Conservation (phyloP, 1,140 invertebrate genomes). For the Leptinotarsa lineolata region DNA sequence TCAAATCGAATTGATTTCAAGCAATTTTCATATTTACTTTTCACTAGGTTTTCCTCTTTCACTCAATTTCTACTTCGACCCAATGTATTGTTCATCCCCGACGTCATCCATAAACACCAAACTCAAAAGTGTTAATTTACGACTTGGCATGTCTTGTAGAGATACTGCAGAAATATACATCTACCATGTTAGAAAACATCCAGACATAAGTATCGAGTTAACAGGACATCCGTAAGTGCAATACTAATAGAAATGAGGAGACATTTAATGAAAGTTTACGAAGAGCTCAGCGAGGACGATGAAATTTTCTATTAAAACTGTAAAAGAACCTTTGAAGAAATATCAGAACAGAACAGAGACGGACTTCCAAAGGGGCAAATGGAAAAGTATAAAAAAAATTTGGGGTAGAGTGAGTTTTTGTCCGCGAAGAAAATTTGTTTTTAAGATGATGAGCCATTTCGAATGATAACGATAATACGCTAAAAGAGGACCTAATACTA, state of each 20-base stretch:
- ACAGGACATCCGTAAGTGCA: slow-evolving; percentile 12
- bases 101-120: not conserved
- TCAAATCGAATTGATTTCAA: not conserved
- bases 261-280: slow-evolving; percentile 39
- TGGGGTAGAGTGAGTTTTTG: too few species aligned
- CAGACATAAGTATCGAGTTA: not conserved
- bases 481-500: too few species aligned
- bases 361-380: not conserved
- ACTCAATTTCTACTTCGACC: not conserved
- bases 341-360: not conserved
- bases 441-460: too few species aligned
- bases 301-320: slow-evolving; percentile 36
- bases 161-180: slow-evolving; percentile 1
- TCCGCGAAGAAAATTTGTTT: too few species aligned
- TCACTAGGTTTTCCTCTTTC: not conserved
- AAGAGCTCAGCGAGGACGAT: slow-evolving; percentile 27
- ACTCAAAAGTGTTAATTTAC: not conserved
- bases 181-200: not conserved
- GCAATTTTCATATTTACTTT: not conserved
- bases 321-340: not conserved
- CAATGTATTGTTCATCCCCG: not conserved
- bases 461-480: too few species aligned
- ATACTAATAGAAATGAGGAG: slow-evolving; percentile 17
- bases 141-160: not conserved
- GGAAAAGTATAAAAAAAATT: not conserved